Evolutionary conservation across 2,113 vertebrate genomes (phyloP).

Genomic region (Alouatta palliata): DNA sequence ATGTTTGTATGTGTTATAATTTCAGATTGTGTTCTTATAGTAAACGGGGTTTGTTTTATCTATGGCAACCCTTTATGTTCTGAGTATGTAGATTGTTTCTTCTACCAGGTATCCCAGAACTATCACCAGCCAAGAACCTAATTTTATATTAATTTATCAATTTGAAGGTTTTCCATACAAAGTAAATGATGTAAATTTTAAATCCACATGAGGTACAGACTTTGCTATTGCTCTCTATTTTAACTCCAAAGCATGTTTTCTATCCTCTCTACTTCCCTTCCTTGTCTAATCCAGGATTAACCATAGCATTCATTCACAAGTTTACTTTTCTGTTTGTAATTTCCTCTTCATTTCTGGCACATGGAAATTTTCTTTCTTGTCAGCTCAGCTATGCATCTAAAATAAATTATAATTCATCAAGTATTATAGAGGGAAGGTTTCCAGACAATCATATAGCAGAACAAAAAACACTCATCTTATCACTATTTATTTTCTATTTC

Average conservation of each 20-base stretch:
- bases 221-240: neutral
- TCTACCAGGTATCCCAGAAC: neutral
- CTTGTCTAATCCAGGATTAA: neutral
- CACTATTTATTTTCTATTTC: neutral
- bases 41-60: neutral
- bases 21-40: neutral
- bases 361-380: neutral
- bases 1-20: neutral
- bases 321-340: neutral
- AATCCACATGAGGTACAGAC: neutral
- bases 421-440: neutral
- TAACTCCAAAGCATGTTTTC: neutral
- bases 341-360: neutral
- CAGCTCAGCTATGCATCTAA: neutral
- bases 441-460: neutral
- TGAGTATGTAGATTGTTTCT: neutral
- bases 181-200: neutral
- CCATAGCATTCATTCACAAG: neutral
- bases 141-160: neutral
- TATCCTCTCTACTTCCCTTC: neutral
- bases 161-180: neutral
- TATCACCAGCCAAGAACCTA: neutral
- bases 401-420: neutral
- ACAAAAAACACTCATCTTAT: neutral
- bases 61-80: neutral